Percentiles rank a stretch among this genome's conserved stretches.
Conservation (phyloP, 2,888 invertebrate species). For the Gasteruption jaculator region DNA sequence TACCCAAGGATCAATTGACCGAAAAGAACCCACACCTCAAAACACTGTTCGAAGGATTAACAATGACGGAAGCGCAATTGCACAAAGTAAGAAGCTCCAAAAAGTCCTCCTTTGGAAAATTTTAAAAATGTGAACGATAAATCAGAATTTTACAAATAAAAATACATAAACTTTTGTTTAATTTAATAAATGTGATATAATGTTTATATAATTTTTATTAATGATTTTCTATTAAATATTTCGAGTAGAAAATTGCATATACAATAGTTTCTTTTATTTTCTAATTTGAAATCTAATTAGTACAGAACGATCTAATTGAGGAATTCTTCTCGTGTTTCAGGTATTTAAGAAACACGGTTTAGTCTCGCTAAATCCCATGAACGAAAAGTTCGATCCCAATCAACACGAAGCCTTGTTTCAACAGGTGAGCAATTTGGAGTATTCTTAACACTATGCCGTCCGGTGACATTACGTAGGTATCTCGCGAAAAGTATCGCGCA, state of each 20-base stretch:
- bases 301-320: no score
- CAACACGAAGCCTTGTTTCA: conserved; percentile 94
- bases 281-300: no score
- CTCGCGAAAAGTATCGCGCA: no score
- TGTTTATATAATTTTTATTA: conserved; percentile 3
- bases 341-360: conserved; percentile 92
- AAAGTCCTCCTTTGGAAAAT: no score
- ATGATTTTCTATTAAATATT: conserved; percentile 8
- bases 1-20: conserved; percentile 71
- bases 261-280: conserved; percentile 11
- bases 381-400: conserved; percentile 96
- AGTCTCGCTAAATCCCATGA: conserved; percentile 77
- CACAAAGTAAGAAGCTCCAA: conserved; percentile 58
- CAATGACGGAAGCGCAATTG: conserved; percentile 84
- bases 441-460: no score
- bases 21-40: conserved; percentile 74
- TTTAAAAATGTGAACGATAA: no score
- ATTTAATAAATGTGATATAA: no score
- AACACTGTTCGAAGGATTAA: conserved; percentile 81
- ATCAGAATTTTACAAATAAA: no score
- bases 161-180: no score
- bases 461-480: no score
- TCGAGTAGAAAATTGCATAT: no score
- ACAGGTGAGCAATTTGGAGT: conserved; percentile 59
- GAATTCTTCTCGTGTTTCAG: conserved; percentile 49